phyloP scores from a whole-genome alignment of 2,888 invertebrate genomes.

The Drosophila leonis region DNA sequence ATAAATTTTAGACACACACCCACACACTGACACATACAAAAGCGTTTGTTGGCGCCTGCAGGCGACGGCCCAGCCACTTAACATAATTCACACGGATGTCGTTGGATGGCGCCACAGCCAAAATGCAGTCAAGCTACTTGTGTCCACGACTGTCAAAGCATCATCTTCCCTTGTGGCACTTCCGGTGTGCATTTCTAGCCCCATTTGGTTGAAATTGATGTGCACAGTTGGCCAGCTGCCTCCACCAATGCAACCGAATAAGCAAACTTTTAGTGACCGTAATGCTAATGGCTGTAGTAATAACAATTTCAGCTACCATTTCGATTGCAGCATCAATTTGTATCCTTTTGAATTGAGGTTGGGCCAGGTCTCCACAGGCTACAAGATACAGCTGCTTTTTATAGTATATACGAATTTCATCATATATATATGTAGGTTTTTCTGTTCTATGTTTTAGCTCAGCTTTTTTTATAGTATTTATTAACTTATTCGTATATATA shows the following conservation, averaged over 20 bases:
- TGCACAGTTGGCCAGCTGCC: slow-evolving; percentile 2
- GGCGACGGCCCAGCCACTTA: slow-evolving; percentile 65
- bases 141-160: slow-evolving; percentile 28
- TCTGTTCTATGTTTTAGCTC: too few species aligned
- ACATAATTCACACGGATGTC: slow-evolving; percentile 66
- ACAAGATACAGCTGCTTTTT: background rate
- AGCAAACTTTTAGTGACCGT: slow-evolving; percentile 17
- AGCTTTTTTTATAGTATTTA: too few species aligned
- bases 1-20: slow-evolving; percentile 46
- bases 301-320: slow-evolving; percentile 20
- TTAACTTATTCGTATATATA: too few species aligned
- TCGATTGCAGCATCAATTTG: slow-evolving; percentile 20
- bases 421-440: background rate
- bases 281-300: slow-evolving; percentile 38
- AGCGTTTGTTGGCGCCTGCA: slow-evolving; percentile 46
- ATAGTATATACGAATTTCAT: background rate
- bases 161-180: slow-evolving; percentile 6
- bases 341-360: background rate
- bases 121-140: slow-evolving; percentile 33
- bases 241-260: slow-evolving; percentile 31
- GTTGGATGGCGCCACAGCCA: slow-evolving; percentile 53
- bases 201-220: slow-evolving; percentile 18
- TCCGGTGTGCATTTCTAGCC: slow-evolving; percentile 13
- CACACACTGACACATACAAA: slow-evolving; percentile 4
- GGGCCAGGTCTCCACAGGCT: background rate